Conservation (phyloP, 2,888 invertebrate genomes). For the Agrochola litura region DNA sequence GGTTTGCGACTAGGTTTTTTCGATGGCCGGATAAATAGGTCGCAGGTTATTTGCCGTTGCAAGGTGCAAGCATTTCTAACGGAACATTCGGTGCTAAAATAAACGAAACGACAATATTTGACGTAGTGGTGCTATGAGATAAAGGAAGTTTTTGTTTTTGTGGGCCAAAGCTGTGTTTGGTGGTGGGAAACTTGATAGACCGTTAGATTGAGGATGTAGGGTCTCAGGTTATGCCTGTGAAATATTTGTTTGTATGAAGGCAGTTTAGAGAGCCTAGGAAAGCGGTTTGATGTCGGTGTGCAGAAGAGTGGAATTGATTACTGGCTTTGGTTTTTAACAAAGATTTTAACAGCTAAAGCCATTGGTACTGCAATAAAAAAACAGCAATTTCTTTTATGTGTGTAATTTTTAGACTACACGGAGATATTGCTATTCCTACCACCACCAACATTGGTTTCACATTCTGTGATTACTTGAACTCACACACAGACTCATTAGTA, state of each 20-base stretch:
- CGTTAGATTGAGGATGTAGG: slow-evolving; percentile 50
- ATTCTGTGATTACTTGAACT: no score
- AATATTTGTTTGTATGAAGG: neutral
- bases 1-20: slow-evolving; percentile 77
- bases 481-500: no score
- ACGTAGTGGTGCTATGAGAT: slow-evolving; percentile 79
- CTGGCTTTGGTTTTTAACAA: neutral
- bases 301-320: neutral
- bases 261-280: neutral
- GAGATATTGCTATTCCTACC: neutral
- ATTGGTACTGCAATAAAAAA: neutral
- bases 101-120: slow-evolving; percentile 83
- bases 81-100: slow-evolving; percentile 85
- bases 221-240: slow-evolving; percentile 12
- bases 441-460: neutral
- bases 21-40: slow-evolving; percentile 85
- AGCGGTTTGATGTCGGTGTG: no score
- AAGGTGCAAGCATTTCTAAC: slow-evolving; percentile 87
- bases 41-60: slow-evolving; percentile 89
- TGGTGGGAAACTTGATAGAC: slow-evolving; percentile 65
- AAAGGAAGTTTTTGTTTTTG: slow-evolving; percentile 83
- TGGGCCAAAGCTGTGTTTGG: slow-evolving; percentile 76
- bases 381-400: neutral
- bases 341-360: neutral
- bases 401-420: neutral